phyloP scores from a whole-genome alignment of 2,888 invertebrate genomes.

The Xylota segnis region DNA sequence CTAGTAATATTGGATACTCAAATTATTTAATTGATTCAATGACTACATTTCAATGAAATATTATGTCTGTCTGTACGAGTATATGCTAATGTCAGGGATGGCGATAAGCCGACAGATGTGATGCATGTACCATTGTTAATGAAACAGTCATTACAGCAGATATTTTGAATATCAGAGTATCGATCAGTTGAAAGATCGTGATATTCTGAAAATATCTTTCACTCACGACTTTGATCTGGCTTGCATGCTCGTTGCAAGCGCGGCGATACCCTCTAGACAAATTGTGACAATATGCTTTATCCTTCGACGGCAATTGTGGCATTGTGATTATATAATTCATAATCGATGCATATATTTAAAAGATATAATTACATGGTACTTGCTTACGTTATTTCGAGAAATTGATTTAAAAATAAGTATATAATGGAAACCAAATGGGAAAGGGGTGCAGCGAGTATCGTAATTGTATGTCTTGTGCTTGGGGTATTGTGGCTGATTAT shows the following conservation, averaged over 20 bases:
- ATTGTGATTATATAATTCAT: conserved; percentile 41
- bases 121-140: conserved; percentile 55
- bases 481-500: neutral
- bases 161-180: conserved; percentile 68
- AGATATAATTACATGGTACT: neutral
- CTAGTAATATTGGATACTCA: conserved; percentile 23
- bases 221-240: conserved; percentile 58
- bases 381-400: neutral
- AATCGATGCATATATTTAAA: conserved; percentile 10
- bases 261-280: conserved; percentile 50
- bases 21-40: conserved; percentile 50
- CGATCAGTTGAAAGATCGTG: conserved; percentile 64
- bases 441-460: too few species aligned
- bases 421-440: neutral
- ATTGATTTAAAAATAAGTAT: neutral
- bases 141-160: conserved; percentile 39
- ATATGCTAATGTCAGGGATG: conserved; percentile 50
- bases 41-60: conserved; percentile 38
- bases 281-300: conserved; percentile 58
- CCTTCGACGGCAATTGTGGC: conserved; percentile 53
- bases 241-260: conserved; percentile 15
- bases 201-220: conserved; percentile 65
- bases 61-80: conserved; percentile 19
- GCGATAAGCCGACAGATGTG: conserved; percentile 47
- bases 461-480: neutral